Evolutionary conservation across 2,888 invertebrate genomes (phyloP).

Genomic region (Laspeyria flexula): DNA sequence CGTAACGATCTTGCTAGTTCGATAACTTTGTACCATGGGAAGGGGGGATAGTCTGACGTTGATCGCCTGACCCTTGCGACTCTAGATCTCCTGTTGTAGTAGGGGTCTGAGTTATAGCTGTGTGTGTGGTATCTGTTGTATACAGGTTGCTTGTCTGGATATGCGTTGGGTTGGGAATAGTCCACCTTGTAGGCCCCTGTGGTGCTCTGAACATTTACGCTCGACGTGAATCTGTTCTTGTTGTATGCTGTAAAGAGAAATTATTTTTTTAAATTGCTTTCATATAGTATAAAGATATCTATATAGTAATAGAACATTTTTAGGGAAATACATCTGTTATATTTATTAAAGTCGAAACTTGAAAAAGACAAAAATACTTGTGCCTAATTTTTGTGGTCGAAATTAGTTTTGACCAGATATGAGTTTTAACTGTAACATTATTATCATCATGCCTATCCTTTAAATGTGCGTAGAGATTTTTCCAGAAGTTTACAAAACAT

Average conservation of each 20-base stretch:
- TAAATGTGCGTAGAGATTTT: too few species aligned
- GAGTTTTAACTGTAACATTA: too few species aligned
- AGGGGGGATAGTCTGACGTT: slow-evolving; percentile 85
- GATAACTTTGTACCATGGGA: slow-evolving; percentile 92
- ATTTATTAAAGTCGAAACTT: too few species aligned
- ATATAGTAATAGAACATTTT: too few species aligned
- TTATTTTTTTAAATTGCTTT: too few species aligned
- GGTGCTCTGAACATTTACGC: slow-evolving; percentile 68
- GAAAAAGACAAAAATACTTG: too few species aligned
- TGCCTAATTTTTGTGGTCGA: too few species aligned
- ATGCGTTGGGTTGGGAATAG: slow-evolving; percentile 78
- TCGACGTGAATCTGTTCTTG: slow-evolving; percentile 68
- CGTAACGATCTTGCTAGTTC: slow-evolving; percentile 89
- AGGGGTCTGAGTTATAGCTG: slow-evolving; percentile 64
- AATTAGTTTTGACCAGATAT: too few species aligned
- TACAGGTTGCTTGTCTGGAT: slow-evolving; percentile 76
- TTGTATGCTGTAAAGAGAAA: slow-evolving; percentile 68
- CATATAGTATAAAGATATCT: too few species aligned
- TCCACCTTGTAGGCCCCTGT: slow-evolving; percentile 82
- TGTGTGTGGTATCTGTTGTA: slow-evolving; percentile 79
- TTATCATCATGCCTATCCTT: too few species aligned
- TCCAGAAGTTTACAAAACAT: too few species aligned
- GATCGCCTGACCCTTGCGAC: slow-evolving; percentile 70
- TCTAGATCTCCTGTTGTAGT: slow-evolving; percentile 79
- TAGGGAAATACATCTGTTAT: too few species aligned